Base-by-base conservation (phyloP, 2,888 invertebrate species). In the Phyllotreta striolata region DNA sequence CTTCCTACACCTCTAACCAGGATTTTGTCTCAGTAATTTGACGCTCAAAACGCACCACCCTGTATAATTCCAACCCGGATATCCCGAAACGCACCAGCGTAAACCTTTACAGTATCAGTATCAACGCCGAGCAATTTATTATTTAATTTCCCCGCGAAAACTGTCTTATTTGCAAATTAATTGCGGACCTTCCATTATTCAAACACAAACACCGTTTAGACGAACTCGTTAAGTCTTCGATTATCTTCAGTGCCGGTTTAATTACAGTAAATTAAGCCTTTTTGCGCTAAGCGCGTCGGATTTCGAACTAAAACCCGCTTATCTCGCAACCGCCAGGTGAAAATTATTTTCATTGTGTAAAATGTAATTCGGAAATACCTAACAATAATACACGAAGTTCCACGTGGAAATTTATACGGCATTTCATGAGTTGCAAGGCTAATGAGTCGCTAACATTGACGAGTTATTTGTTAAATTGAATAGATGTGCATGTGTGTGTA, bases 231-330 rank as follows among this genome's bases (percentile, higher is more conserved):
- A 52, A 37, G 13, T 38, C 10, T 52, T 52, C 52, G 52, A 52
- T 52, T 52, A 52, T 52, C 38, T 38, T 38, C 38, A 52, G 52
- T 52, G 52, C 52, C 52, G 38, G 52, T 52, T 52, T 52, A 52
- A 52, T 52, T 52, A 52, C 52, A 52, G 8, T 52, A 13, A 52
- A 52, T 52, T 52, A 52, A 52, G 52, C 6, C 47, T 47, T 47
- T 47, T 47, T 47, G 47, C 9, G 47, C 34, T 52, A 34, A 52
- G 34, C 38, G 38, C 37, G 38, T 38, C 38, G 12, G 38, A 10
- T 38, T 37, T 52, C 34, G 3, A 6, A 24, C 24, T 14, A 47
- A 14, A 10, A 4, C 9, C 7, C 24, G 47, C 4, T 10, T 12
- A 44, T 6, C 47, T 9, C 47, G 34, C n/a, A 24, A 47, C 47